These are phyloP conservation scores for Eulemur mongoz DNA, from an alignment of 2,797 vertebrate genomes.

Conservation along the genomic window DNA sequence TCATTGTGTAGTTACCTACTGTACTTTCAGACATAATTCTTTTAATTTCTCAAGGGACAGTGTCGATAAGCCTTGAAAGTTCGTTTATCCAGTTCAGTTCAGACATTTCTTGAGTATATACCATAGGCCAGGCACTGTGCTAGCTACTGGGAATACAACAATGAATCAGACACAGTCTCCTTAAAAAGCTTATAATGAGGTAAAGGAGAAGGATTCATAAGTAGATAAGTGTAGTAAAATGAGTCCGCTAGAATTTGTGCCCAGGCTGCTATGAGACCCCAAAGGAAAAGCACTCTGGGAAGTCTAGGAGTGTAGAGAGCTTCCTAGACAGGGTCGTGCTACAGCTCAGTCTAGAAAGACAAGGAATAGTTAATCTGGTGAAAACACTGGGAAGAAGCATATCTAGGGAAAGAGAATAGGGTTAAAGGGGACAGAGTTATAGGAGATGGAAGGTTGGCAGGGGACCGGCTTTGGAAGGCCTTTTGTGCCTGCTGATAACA, in stretches of 20 bases:
- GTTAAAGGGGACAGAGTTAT: not conserved
- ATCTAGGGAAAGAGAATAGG: not conserved
- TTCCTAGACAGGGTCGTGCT: not conserved
- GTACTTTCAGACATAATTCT: not conserved
- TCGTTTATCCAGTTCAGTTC: not conserved
- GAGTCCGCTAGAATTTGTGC: not conserved
- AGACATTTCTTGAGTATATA: not conserved
- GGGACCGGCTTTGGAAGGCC: not conserved
- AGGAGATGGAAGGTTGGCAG: not conserved
- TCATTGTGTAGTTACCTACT: not conserved
- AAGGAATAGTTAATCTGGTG: not conserved
- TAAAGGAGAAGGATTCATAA: not conserved
- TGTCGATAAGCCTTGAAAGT: not conserved
- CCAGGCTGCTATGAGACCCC: not conserved
- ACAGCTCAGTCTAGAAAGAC: not conserved
- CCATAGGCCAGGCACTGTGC: not conserved
- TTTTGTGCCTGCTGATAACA: not conserved
- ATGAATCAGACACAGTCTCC: not conserved
- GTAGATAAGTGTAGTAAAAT: not conserved
- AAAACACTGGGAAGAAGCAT: not conserved
- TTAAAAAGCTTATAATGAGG: not conserved
- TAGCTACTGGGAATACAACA: not conserved
- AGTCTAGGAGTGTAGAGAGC: not conserved
- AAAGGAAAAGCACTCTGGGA: not conserved
- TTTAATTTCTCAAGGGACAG: not conserved